Evolutionary conservation across 2,113 vertebrate species (phyloP).

Genomic region (Physeter macrocephalus): DNA sequence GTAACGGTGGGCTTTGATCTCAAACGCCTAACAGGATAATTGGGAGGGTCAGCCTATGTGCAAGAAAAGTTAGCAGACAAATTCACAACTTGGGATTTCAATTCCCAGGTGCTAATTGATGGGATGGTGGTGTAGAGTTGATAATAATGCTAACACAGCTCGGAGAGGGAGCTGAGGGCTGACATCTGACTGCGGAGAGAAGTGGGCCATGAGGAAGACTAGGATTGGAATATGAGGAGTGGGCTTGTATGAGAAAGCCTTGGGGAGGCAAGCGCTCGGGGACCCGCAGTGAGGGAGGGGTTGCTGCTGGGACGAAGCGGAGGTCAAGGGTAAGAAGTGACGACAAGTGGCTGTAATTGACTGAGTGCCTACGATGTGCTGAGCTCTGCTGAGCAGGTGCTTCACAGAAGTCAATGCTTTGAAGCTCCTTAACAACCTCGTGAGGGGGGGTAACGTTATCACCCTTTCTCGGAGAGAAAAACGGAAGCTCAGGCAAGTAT

Average conservation of each 20-base stretch:
- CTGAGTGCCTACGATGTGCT: neutral
- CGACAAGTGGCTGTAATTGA: neutral
- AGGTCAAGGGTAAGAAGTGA: neutral
- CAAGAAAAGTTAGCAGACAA: neutral
- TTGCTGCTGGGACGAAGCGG: neutral
- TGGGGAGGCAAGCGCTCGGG: neutral
- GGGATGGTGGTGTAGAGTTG: neutral
- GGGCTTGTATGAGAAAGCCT: too few species aligned
- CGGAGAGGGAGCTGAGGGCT: neutral
- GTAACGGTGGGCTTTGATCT: neutral
- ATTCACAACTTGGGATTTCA: neutral
- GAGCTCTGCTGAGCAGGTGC: neutral
- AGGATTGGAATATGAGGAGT: neutral
- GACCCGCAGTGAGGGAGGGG: neutral
- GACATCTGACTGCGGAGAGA: neutral
- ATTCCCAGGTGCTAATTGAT: neutral
- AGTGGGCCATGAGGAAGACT: neutral
- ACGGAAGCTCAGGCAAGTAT: neutral
- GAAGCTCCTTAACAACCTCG: neutral
- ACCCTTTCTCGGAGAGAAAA: neutral
- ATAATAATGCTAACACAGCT: neutral
- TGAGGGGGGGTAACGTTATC: accelerated
- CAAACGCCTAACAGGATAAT: neutral
- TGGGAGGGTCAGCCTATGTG: neutral
- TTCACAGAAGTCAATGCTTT: neutral